phyloP scores from a whole-genome alignment of 2,113 vertebrate species.

The Larimichthys polyactis region DNA sequence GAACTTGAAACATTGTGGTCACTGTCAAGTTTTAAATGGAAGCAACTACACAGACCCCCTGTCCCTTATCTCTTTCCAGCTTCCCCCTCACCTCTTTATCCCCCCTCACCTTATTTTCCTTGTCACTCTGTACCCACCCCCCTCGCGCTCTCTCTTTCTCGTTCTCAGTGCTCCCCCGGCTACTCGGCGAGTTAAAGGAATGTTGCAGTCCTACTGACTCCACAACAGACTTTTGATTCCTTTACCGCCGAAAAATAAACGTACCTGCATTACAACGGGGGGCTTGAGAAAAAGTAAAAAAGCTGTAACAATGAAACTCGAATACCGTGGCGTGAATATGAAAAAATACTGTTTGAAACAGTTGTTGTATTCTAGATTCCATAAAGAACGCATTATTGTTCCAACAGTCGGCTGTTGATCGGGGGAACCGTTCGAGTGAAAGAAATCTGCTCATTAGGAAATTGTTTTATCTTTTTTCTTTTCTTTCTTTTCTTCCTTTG shows the following conservation, averaged over 20 bases:
- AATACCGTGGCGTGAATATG: conserved; percentile 80
- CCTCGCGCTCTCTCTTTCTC: conserved; percentile 55
- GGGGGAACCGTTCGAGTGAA: conserved; percentile 68
- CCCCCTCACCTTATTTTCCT: conserved; percentile 35
- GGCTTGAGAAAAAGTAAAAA: conserved; percentile 75
- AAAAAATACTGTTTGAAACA: conserved; percentile 84
- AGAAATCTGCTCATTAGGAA: conserved; percentile 77
- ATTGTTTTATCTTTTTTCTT: conserved; percentile 53
- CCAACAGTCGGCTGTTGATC: conserved; percentile 76
- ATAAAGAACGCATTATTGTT: conserved; percentile 78
- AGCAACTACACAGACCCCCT: conserved; percentile 78
- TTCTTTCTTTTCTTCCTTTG: conserved; percentile 62
- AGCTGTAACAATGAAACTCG: conserved; percentile 81
- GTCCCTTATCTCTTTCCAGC: conserved; percentile 43
- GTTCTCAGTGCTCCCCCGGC: conserved; percentile 67
- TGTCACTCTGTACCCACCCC: conserved; percentile 45
- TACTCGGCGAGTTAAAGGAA: conserved; percentile 77
- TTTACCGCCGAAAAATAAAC: conserved; percentile 71
- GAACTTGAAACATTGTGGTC: conserved; percentile 87
- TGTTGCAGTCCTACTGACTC: conserved; percentile 75
- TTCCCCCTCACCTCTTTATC: conserved; percentile 38
- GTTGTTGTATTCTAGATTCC: conserved; percentile 85
- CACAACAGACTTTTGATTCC: conserved; percentile 84
- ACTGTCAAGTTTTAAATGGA: conserved; percentile 87
- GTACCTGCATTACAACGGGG: conserved; percentile 67